Evolutionary conservation across 2,113 vertebrate species (phyloP), one percentile per base, ranked within the genome.

Genomic region (Clarias gariepinus): DNA sequence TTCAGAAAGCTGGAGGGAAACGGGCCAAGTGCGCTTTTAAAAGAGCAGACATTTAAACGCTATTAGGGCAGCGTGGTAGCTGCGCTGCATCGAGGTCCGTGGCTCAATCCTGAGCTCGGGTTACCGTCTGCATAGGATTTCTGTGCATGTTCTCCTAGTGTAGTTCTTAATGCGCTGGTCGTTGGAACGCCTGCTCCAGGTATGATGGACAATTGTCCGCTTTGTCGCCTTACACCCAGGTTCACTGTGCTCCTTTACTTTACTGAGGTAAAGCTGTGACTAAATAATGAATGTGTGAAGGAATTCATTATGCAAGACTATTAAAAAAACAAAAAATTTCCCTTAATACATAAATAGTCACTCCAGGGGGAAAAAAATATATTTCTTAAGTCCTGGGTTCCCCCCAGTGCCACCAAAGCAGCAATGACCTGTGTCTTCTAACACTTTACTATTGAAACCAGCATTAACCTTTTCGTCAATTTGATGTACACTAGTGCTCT

Each of bases 1-100:
- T 89, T 91, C 84, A 84, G 84, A 88, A 87, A 73, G 73, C 68
- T 30, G 90, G 79, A 88, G 87, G 88, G 87, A 89, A 78, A 77
- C 25, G 4, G 79, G 55, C n/a, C 68, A 79, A 36, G 55, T 85
- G 86, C 66, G 69, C 64, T 74, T 85, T 79, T 58, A 33, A 76
- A 47, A 76, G 23, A 58, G 18, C 55, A n/a, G 73, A 53, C 81
- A 73, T 71, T 78, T 87, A 41, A 68, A 80, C 88, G 86, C 85
- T 61, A 86, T 84, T 30, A 64, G 19, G 55, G 28, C 9, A 2
- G 8, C 1, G 1, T 2, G 21, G 77, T 33, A 36, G 55, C 55
- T 9, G 58, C 53, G 3, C 53, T 19, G 52, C 53, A 28, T 79
- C 28, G 33, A 58, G 55, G 28, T 58, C 55, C 18, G 1, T 7